These are phyloP conservation scores for Peromyscus melanophrys DNA, from an alignment of 2,797 vertebrate species.

Conservation along the genomic window DNA sequence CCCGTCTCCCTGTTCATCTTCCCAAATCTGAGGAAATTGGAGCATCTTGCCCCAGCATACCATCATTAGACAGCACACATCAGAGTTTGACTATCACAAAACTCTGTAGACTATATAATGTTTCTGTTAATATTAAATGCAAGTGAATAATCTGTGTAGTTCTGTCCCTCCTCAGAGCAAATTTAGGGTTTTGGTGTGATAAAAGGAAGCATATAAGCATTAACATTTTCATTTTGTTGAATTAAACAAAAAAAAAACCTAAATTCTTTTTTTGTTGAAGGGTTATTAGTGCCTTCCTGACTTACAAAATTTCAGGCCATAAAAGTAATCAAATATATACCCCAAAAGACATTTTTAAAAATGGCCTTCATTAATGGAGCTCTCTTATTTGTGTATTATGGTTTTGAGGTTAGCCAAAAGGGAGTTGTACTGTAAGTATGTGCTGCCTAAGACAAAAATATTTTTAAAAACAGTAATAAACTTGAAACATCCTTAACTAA, in stretches of 20 bases:
- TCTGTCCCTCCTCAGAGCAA: neutral
- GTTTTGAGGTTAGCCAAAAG: neutral
- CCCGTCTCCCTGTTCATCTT: neutral
- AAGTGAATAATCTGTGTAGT: neutral
- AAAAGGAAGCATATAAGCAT: neutral
- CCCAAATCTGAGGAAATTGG: slow-evolving; percentile 29
- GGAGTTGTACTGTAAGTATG: neutral
- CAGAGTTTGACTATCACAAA: neutral
- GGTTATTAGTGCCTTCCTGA: slow-evolving; percentile 11
- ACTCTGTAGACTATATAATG: neutral
- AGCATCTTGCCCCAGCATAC: neutral
- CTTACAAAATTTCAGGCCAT: neutral
- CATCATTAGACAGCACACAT: neutral
- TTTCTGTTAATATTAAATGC: neutral
- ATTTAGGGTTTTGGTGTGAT: neutral
- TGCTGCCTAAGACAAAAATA: slow-evolving; percentile 23
- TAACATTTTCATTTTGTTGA: neutral
- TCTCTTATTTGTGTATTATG: slow-evolving; percentile 45
- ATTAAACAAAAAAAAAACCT: neutral
- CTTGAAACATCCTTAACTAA: slow-evolving; percentile 31
- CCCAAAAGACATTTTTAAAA: slow-evolving; percentile 39
- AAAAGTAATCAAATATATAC: slow-evolving; percentile 14
- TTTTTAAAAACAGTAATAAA: neutral
- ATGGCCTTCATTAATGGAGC: neutral
- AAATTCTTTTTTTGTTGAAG: neutral